Evolutionary conservation across 2,797 vertebrate genomes (phyloP), one percentile per base, ranked within the genome.

Genomic region (Peromyscus melanophrys): DNA sequence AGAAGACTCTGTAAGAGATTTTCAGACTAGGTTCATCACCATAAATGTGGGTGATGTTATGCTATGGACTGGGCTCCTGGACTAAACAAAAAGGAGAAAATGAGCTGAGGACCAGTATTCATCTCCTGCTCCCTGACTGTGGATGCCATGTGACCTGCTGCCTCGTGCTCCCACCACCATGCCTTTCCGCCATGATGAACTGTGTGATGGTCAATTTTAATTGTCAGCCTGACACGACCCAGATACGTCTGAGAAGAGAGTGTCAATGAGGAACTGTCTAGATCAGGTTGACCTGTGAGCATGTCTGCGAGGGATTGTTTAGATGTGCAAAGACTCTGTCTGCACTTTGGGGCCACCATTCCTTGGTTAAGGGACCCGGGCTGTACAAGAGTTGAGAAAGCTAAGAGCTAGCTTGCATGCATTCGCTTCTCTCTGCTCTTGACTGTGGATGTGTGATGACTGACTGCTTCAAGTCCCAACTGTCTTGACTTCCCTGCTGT

Each of bases 401-500:
- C 52, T 88, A 73, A 43, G 37, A 40, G 31, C 69, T 75, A 75
- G 11, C 25, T 7, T 16, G 23, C 8, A n/a, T 17, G 9, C 27
- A 34, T 4, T 34, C 37, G 0, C 4, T 59, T 59, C 52, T 43
- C 37, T 61, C 14, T 34, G 67, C 2, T 31, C 86, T 43, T 75
- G 69, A 40, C 69, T 40, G 14, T 13, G 69, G 69, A 6, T 75
- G 29, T 57, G 34, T 13, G n/a, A 43, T n/a, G 11, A 76, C 17
- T 0, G 0, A 52, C 17, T 14, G 29, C 52, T 31, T 61, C 1
- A 43, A 3, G 29, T 27, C 4, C 11, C 55, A 34, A n/a, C n/a
- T 8, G 4, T 16, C 55, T 57, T 61, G 55, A 40, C 55, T 89
- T 76, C 55, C 71, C 55, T 34, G 34, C 52, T 21, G 14, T 34